Base-by-base conservation (phyloP, 2,797 vertebrate species). In the Scleropages formosus region DNA sequence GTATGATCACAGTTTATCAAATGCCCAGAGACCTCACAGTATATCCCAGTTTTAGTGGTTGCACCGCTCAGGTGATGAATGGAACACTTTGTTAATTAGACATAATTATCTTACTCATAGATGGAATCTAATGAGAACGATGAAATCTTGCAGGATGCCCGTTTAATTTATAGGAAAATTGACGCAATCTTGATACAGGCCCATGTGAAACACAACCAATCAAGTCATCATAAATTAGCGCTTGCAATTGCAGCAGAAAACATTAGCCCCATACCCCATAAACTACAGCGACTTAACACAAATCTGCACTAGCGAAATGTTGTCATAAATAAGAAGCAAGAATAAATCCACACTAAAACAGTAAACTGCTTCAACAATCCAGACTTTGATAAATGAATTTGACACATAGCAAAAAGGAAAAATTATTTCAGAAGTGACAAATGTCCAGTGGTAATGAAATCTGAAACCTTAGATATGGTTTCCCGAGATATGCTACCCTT, bases 371-470 rank as follows among this genome's bases (percentile, higher is more conserved):
- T 87, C 83, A 89, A 91, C 82, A 87, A 79, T 86, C 64, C 82
- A 83, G 78, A 77, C 89, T 92, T 90, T 94, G 93, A 94, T 92
- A 93, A 94, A 94, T 94, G 92, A 90, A 91, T 81, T 82, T 88
- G 90, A 93, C 91, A 92, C 83, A 89, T 83, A 75, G 84, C 85
- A 87, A 88, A 87, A 88, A 88, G 87, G 60, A 72, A n/a, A 90
- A 91, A 92, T 94, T 93, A 94, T 93, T 92, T 93, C 92, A 94
- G 92, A 92, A 89, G 88, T 92, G 93, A 94, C 91, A 92, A 94
- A 94, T 94, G 93, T 91, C 88, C 88, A 90, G 87, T 83, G 75
- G 84, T 85, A 91, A 94, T 94, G 92, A 89, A 88, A 93, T 93
- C 91, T 92, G 92, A 94, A 91, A 91, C 87, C 87, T 89, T n/a